phyloP scores from a whole-genome alignment of 2,888 invertebrate species.

The Sesamia inferens region DNA sequence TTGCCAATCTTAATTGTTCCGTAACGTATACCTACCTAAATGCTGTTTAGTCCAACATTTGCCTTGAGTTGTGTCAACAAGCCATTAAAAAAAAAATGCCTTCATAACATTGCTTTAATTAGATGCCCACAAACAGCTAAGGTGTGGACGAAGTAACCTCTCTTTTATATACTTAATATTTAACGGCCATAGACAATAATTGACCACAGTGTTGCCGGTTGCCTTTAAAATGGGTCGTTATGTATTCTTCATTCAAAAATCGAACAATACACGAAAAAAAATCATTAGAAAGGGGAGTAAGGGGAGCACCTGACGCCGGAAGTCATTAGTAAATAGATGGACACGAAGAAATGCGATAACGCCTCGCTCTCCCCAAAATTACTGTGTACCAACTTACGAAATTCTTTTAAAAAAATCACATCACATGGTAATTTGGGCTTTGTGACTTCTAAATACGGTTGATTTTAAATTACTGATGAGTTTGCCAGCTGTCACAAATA shows the following conservation, averaged over 20 bases:
- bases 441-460: constrained; percentile 35
- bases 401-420: constrained; percentile 28
- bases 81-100: neutral
- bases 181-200: constrained; percentile 23
- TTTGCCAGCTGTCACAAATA: constrained; percentile 60
- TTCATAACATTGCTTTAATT: neutral
- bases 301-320: constrained; percentile 88
- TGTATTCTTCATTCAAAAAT: constrained; percentile 59
- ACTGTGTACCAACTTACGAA: constrained; percentile 68
- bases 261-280: constrained; percentile 72
- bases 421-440: constrained; percentile 33
- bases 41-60: neutral
- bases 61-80: neutral
- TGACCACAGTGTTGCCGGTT: constrained; percentile 10
- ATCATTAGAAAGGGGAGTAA: constrained; percentile 76
- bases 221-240: constrained; percentile 50
- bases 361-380: constrained; percentile 85
- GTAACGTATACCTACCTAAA: no score
- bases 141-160: no score
- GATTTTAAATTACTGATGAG: constrained; percentile 16
- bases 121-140: neutral
- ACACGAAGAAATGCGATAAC: constrained; percentile 84
- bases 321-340: constrained; percentile 90
- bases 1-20: neutral
- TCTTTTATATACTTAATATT: neutral